Evolutionary conservation across 2,888 invertebrate species (phyloP).

Genomic region (Cylloceria caligata): DNA sequence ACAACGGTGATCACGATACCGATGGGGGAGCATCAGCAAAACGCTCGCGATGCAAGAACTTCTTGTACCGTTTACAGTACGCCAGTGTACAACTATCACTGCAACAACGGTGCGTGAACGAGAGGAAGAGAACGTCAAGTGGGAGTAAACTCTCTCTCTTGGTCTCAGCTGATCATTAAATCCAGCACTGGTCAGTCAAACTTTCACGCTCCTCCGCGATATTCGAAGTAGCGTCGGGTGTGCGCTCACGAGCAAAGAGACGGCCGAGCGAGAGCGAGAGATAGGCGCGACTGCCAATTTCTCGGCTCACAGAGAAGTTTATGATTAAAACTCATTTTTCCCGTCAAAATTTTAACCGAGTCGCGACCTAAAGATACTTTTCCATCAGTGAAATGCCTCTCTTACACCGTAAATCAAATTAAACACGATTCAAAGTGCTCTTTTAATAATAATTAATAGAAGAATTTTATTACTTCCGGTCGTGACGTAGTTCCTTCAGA

Average conservation of each 20-base stretch:
- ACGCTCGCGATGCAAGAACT: conserved; percentile 16
- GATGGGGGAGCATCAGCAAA: conserved; percentile 32
- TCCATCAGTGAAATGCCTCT: too few species aligned
- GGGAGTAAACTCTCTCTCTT: conserved; percentile 81
- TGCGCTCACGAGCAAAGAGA: conserved; percentile 52
- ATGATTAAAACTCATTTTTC: neutral
- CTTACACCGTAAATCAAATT: too few species aligned
- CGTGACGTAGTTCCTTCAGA: too few species aligned
- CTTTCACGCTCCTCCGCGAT: conserved; percentile 82
- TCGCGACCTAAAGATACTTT: too few species aligned
- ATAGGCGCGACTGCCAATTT: conserved; percentile 11
- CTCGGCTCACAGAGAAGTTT: neutral
- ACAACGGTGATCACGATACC: conserved; percentile 15
- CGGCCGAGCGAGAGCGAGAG: neutral
- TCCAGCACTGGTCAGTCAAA: conserved; percentile 81
- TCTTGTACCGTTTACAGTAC: neutral
- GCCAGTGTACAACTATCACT: neutral
- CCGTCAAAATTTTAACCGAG: neutral
- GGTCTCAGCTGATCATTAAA: conserved; percentile 80
- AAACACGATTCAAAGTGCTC: neutral
- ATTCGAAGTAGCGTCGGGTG: conserved; percentile 73
- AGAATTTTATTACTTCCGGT: too few species aligned
- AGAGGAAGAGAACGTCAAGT: conserved; percentile 65
- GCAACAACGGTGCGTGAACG: conserved; percentile 11
- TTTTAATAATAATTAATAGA: too few species aligned